Percentiles rank a stretch among this genome's conserved stretches.
Conservation (phyloP, 2,888 invertebrate genomes). For the Polia nebulosa region DNA sequence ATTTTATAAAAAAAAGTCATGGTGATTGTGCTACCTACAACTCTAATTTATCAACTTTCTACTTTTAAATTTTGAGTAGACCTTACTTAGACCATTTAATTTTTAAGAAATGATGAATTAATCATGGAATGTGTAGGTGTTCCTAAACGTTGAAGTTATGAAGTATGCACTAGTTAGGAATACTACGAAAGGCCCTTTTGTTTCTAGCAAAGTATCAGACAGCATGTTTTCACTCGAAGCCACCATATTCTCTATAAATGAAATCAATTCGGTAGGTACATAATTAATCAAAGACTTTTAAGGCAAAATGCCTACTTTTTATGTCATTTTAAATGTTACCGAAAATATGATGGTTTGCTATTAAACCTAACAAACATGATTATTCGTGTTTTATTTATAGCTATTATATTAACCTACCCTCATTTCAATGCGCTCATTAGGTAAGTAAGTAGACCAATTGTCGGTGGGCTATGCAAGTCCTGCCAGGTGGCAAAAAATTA, state of each 20-base stretch:
- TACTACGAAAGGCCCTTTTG: background rate
- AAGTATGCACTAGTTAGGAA: slow-evolving; percentile 23
- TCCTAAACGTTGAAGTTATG: slow-evolving; percentile 22
- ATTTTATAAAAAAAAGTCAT: background rate
- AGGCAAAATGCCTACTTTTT: slow-evolving; percentile 89
- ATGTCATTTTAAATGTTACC: slow-evolving; percentile 90
- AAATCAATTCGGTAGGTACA: slow-evolving; percentile 87
- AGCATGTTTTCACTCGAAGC: slow-evolving; percentile 68
- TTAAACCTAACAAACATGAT: slow-evolving; percentile 83
- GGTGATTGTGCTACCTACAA: background rate
- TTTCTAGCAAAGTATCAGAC: slow-evolving; percentile 42
- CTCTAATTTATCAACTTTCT: background rate
- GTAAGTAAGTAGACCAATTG: background rate
- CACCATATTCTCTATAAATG: slow-evolving; percentile 82
- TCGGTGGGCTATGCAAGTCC: too few relatives aligned
- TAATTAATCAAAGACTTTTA: slow-evolving; percentile 88
- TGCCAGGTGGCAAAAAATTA: background rate
- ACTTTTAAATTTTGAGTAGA: background rate
- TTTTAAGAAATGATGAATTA: background rate
- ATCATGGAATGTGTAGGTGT: background rate
- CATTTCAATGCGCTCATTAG: background rate
- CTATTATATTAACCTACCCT: background rate
- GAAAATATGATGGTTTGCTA: slow-evolving; percentile 85
- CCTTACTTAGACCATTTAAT: background rate
- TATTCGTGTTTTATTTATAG: slow-evolving; percentile 78